These are phyloP conservation scores for Mastomys coucha DNA, from an alignment of 2,113 vertebrate species.

Conservation along the genomic window DNA sequence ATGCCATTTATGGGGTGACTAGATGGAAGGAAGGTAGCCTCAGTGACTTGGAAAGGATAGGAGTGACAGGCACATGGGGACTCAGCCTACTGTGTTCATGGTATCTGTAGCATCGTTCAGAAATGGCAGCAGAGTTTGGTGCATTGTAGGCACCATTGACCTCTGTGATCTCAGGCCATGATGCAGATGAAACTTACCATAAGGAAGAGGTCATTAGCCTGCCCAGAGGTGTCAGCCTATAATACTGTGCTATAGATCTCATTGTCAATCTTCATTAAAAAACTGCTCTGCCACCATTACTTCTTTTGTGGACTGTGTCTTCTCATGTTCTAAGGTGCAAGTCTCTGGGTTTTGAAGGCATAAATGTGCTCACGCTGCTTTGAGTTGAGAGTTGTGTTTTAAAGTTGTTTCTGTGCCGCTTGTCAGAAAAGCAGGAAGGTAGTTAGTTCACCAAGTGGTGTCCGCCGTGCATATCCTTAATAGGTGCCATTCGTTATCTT, in stretches of 20 bases:
- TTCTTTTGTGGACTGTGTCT: constrained; percentile 29
- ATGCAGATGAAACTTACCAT: background rate
- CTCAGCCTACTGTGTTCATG: background rate
- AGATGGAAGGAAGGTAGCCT: background rate
- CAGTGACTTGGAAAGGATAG: background rate
- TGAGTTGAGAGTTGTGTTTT: constrained; percentile 16
- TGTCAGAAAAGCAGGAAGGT: background rate
- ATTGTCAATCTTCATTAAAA: background rate
- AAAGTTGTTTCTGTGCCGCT: constrained; percentile 22
- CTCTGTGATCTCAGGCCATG: background rate
- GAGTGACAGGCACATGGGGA: background rate
- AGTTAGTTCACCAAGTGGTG: background rate
- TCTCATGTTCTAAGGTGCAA: background rate
- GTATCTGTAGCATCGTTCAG: background rate
- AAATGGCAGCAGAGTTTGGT: background rate
- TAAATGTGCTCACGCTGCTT: constrained; percentile 18
- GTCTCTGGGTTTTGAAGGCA: background rate
- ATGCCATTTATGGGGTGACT: background rate
- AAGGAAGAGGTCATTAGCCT: background rate
- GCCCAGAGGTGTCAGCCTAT: background rate
- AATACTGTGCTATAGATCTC: background rate
- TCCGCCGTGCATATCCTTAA: constrained; percentile 26
- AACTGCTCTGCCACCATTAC: background rate
- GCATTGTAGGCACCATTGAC: accelerated
- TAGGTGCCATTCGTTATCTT: background rate